Base-by-base conservation (phyloP, 1,140 invertebrate species). In the Megalopta genalis region DNA sequence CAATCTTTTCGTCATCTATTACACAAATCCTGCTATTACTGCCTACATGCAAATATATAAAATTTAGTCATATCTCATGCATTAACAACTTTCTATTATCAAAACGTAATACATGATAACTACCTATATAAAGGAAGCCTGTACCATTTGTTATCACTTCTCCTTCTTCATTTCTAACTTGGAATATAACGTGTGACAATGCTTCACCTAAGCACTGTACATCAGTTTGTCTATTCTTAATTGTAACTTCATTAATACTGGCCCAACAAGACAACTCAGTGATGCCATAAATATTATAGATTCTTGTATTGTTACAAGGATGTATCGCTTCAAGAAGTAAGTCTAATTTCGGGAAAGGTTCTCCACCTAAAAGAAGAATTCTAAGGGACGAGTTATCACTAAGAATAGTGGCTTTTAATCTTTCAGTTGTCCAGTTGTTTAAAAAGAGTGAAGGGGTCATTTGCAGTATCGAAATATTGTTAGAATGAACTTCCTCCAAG, bases 241-340 rank as follows among this genome's bases (percentile, higher is more conserved):
- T 81, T 2, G 93, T 81, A 2, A 97, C 90, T 92, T 95, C 91
- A 67, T 93, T 91, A 59, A 94, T 93, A 85, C 95, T 95, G 2
- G 97, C 95, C 97, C 97, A 98, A 90, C 96, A 97, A 8, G 97
- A 97, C 66, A 97, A 94, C 93, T 98, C 97, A 52, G 96, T 97
- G 25, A 97, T 95, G 70, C 97, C 97, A 94, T 97, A 98, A 68
- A 97, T 90, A 91, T 96, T 97, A 90, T 94, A 97, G 70, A 97
- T 91, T 88, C 87, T 93, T n/a, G 95, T 95, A 77, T 87, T 90
- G 89, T 94, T 95, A 5, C 90, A 81, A 32, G 81, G 54, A 86
- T 93, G 85, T 89, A 93, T 94, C 77, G 94, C 93, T 69, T 92
- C 90, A 52, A 82, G 89, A 42, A 95, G 75, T 73, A 92, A 88